phyloP scores from a whole-genome alignment of 2,888 invertebrate genomes.

The Acleris laterana region DNA sequence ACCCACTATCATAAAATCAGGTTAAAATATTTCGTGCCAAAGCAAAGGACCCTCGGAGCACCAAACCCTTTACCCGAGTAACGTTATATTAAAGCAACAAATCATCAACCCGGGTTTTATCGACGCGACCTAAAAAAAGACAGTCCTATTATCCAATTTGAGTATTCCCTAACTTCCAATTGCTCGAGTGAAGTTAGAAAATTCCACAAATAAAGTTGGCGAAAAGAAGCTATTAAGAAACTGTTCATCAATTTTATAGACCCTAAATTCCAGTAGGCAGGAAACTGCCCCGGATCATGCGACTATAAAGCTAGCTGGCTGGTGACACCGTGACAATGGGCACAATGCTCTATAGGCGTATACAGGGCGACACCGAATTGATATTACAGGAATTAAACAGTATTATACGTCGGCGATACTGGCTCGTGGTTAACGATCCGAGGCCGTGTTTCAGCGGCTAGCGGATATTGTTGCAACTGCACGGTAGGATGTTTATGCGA shows the following conservation, averaged over 20 bases:
- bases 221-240: constrained; percentile 70
- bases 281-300: constrained; percentile 76
- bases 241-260: constrained; percentile 80
- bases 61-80: constrained; percentile 7
- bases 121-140: constrained; percentile 24
- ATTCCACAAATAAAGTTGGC: constrained; percentile 43
- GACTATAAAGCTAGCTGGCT: constrained; percentile 69
- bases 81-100: constrained; percentile 31
- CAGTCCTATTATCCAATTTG: constrained; percentile 23
- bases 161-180: constrained; percentile 15
- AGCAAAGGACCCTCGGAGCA: neutral
- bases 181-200: constrained; percentile 24
- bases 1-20: neutral
- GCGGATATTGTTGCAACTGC: neutral
- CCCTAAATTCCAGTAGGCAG: constrained; percentile 75
- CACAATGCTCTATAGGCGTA: constrained; percentile 40
- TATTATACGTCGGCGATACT: neutral
- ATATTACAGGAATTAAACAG: constrained; percentile 10
- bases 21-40: constrained; percentile 4
- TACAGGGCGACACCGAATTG: constrained; percentile 12
- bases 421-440: neutral
- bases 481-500: too few species aligned
- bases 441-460: constrained; percentile 3
- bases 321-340: constrained; percentile 73
- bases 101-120: constrained; percentile 27